A percentile compares a stretch with the other conserved stretches of the same genome.
Conservation (phyloP, 2,888 invertebrate species). For the Drosophila peninsularis region DNA sequence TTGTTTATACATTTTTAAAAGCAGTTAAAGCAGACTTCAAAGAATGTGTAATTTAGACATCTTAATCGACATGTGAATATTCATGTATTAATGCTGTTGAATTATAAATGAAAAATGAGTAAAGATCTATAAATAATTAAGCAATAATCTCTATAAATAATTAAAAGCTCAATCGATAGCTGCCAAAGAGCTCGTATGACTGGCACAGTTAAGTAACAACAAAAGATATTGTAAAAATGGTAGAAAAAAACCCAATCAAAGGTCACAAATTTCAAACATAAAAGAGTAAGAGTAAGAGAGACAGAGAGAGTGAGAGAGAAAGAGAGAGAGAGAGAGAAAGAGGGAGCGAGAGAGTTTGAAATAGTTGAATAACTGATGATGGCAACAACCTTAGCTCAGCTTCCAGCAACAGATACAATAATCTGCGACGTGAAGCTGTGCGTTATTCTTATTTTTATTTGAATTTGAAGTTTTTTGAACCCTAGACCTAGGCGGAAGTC, state of each 20-base stretch:
- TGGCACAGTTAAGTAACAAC: not conserved
- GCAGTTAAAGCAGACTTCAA: too few relatives aligned
- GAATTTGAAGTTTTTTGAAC: conserved; percentile 67
- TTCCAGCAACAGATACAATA: conserved; percentile 23
- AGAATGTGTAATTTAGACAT: not conserved
- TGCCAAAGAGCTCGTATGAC: not conserved
- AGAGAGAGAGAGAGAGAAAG: not conserved
- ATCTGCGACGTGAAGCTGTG: conserved; percentile 35
- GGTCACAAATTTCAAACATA: not conserved
- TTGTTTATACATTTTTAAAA: too few relatives aligned
- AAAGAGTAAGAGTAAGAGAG: not conserved
- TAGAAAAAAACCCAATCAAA: conserved; percentile 3
- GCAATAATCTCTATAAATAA: not conserved
- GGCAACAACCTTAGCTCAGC: conserved; percentile 36
- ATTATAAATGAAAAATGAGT: not conserved
- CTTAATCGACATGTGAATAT: not conserved
- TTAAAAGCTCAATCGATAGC: not conserved
- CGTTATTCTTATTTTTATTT: conserved; percentile 14
- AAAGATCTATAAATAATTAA: not conserved
- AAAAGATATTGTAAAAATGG: not conserved
- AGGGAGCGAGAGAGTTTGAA: not conserved
- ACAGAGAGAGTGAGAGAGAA: not conserved
- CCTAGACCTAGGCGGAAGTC: conserved; percentile 64
- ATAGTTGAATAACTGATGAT: conserved; percentile 41
- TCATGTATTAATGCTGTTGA: not conserved